Conservation (phyloP, 2,888 invertebrate species). For the Drosophila meridionalis region DNA sequence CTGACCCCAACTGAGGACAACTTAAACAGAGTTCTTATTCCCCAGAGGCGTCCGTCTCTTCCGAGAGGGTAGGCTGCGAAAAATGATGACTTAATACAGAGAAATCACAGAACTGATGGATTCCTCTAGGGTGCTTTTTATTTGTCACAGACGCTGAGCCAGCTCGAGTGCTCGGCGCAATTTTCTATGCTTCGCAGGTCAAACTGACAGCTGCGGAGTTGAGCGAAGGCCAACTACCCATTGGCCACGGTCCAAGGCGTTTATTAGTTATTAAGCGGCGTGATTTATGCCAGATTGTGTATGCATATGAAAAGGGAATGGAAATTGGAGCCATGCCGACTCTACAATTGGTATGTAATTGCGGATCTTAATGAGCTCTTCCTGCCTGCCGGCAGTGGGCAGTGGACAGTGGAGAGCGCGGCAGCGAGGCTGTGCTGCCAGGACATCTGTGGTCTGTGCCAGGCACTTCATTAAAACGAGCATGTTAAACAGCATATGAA, state of each 20-base stretch:
- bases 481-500: conserved; percentile 42
- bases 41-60: conserved; percentile 17
- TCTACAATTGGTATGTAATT: conserved; percentile 56
- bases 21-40: conserved; percentile 8
- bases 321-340: conserved; percentile 36
- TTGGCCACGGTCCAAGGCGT: conserved; percentile 47
- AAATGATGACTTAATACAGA: conserved; percentile 76
- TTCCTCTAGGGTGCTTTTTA: conserved; percentile 75
- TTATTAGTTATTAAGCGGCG: conserved; percentile 77
- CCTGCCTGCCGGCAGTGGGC: conserved; percentile 4
- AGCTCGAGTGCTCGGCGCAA: conserved; percentile 69
- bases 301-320: not conserved
- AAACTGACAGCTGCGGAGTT: conserved; percentile 84
- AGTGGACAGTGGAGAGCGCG: not conserved
- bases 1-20: conserved; percentile 26
- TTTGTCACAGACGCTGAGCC: conserved; percentile 47
- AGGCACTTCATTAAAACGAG: conserved; percentile 56
- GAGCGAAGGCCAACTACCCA: conserved; percentile 49
- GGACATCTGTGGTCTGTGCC: conserved; percentile 52
- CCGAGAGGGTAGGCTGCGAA: conserved; percentile 35
- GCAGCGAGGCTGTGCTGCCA: conserved; percentile 10
- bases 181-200: conserved; percentile 64
- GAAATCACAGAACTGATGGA: conserved; percentile 75
- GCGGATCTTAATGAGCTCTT: conserved; percentile 63
- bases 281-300: conserved; percentile 62